Percentiles rank a stretch among this genome's conserved stretches.
Evolutionary conservation across 2,797 vertebrate species (phyloP).

Genomic region (Falco cherrug): DNA sequence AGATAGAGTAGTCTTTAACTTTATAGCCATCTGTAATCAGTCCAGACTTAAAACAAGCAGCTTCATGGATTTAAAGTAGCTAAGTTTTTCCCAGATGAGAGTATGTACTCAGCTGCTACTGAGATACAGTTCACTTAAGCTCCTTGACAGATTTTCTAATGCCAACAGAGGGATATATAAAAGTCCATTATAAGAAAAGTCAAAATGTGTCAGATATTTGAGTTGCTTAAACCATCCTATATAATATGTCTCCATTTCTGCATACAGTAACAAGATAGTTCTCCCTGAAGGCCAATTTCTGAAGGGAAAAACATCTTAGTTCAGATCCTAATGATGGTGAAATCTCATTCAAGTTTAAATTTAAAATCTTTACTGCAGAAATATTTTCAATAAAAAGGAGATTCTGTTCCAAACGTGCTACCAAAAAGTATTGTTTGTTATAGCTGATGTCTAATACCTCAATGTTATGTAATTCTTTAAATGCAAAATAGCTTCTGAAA

Average conservation of each 20-base stretch:
- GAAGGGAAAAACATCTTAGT: slow-evolving; percentile 78
- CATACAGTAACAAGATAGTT: slow-evolving; percentile 79
- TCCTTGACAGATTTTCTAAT: slow-evolving; percentile 73
- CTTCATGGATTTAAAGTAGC: slow-evolving; percentile 70
- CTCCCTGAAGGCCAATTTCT: slow-evolving; percentile 78
- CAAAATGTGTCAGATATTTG: slow-evolving; percentile 79
- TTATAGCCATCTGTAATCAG: slow-evolving; percentile 23
- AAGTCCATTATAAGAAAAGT: slow-evolving; percentile 81
- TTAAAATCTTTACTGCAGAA: slow-evolving; percentile 78
- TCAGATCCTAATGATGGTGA: slow-evolving; percentile 76
- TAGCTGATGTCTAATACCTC: slow-evolving; percentile 82
- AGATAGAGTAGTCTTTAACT: slow-evolving; percentile 29
- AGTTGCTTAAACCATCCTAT: slow-evolving; percentile 77
- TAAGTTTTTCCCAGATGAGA: slow-evolving; percentile 77
- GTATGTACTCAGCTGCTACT: slow-evolving; percentile 67
- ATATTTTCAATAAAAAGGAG: slow-evolving; percentile 83
- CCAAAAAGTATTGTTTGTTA: slow-evolving; percentile 83
- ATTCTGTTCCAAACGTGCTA: slow-evolving; percentile 80
- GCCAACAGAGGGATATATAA: slow-evolving; percentile 55
- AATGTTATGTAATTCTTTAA: slow-evolving; percentile 73
- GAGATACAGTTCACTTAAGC: slow-evolving; percentile 72
- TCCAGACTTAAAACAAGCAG: slow-evolving; percentile 81
- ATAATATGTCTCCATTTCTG: slow-evolving; percentile 70
- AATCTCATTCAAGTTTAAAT: slow-evolving; percentile 83
- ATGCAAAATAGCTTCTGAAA: slow-evolving; percentile 73